These are phyloP conservation scores for Paradisaea rubra DNA, from an alignment of 2,113 vertebrate species.

Conservation along the genomic window DNA sequence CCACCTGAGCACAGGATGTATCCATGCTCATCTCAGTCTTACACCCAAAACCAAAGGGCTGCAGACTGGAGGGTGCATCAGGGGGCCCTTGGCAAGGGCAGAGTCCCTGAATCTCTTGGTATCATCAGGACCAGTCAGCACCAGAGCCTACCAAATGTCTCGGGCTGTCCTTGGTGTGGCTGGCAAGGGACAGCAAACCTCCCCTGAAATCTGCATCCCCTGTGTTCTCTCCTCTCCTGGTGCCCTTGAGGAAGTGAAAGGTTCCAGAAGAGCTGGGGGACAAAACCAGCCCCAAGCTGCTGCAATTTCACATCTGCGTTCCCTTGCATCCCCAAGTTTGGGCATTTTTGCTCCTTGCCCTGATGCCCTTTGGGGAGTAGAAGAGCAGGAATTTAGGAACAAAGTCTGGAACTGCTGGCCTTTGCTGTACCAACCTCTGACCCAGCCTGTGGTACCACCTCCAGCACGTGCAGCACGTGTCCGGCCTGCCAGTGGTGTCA, in stretches of 20 bases:
- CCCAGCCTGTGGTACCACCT: background rate
- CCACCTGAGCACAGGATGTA: too few relatives aligned
- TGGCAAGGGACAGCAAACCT: background rate
- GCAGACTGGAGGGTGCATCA: background rate
- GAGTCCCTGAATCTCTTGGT: background rate
- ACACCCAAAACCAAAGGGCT: background rate
- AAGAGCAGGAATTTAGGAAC: background rate
- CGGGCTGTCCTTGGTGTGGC: fast-evolving
- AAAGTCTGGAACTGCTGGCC: background rate
- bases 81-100: background rate
- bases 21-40: background rate
- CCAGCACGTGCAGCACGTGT: fast-evolving
- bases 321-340: background rate
- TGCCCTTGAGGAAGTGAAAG: background rate
- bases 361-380: background rate
- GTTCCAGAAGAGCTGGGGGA: background rate
- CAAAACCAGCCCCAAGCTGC: background rate
- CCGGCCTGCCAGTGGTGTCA: background rate
- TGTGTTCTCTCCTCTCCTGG: background rate
- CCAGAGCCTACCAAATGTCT: background rate
- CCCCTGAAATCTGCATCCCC: background rate
- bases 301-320: background rate
- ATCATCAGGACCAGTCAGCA: background rate
- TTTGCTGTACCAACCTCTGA: background rate
- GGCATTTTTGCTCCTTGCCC: background rate